Evolutionary conservation across 2,888 invertebrate genomes (phyloP), one percentile per base, ranked within the genome.

Genomic region (Fragum fragum): DNA sequence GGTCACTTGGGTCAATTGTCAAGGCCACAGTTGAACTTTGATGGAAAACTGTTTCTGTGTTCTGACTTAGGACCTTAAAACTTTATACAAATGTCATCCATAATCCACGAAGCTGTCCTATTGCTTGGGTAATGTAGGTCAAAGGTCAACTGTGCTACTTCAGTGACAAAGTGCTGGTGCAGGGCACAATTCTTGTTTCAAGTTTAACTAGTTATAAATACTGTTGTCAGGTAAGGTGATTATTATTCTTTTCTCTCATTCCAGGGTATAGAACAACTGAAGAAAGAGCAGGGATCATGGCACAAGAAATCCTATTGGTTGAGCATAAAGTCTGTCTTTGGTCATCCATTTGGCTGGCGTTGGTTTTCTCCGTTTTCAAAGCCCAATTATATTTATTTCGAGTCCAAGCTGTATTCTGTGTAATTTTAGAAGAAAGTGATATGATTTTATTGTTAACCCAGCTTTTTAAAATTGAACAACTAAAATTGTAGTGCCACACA

Each of bases 281-380:
- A 99, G 95, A 98, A 98, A 93, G 99, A 99, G 93, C 97, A 98
- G 94, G 97, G 98, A 0, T 96, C 97, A 18, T 98, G 98, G 98
- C 97, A 97, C 68, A 97, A 97, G 91, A 98, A 97, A 91, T 98
- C 98, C 0, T 96, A 97, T 70, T 98, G 99, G 97, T 97, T 98
- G 96, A 98, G 98, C 92, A 97, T 99, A 89, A 98, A 98, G 94
- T 97, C 98, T 0, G 99, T 99, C 3, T 99, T 99, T 95, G 99
- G 99, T 29, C 95, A 95, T 73, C 96, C 98, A 18, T 99, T 99
- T 95, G 98, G 98, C 0, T 94, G 99, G 74, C 96, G 97, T 3
- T 99, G 99, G 99, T 97, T 99, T 92, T 98, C 97, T 21, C 99
- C 99, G 0, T 99, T 99, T 94, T 97, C 89, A 9, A 87, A 89